phyloP scores from a whole-genome alignment of 2,797 vertebrate genomes.

The Nannoperca australis region DNA sequence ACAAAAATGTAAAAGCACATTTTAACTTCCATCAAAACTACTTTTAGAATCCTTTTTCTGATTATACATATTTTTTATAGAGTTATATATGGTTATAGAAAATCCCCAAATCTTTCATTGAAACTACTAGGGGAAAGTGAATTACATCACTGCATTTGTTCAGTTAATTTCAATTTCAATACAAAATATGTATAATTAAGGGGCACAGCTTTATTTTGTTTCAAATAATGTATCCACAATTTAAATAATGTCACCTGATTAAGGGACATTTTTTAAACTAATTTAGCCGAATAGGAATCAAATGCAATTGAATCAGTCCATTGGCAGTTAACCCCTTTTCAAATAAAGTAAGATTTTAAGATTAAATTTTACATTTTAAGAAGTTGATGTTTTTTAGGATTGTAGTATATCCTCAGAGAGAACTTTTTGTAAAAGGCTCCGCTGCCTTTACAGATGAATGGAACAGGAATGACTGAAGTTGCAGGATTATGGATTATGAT shows the following conservation, averaged over 20 bases:
- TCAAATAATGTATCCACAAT: neutral
- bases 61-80: neutral
- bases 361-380: slow-evolving; percentile 30
- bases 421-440: slow-evolving; percentile 26
- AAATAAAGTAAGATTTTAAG: slow-evolving; percentile 10
- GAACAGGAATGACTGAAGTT: slow-evolving; percentile 38
- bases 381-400: slow-evolving; percentile 28
- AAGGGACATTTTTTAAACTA: neutral
- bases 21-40: neutral
- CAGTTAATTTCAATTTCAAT: neutral
- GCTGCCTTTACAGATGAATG: slow-evolving; percentile 43
- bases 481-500: no score
- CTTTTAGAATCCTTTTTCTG: neutral
- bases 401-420: slow-evolving; percentile 19
- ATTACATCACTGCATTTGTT: slow-evolving; percentile 1
- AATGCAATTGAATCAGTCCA: neutral
- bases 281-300: neutral
- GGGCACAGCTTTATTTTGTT: neutral
- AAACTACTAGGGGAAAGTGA: neutral
- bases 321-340: neutral
- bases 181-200: neutral
- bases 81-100: no score
- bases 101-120: neutral
- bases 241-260: neutral
- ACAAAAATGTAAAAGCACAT: neutral